Conservation (phyloP, 2,797 vertebrate genomes). For the Pseudomugil gertrudae region DNA sequence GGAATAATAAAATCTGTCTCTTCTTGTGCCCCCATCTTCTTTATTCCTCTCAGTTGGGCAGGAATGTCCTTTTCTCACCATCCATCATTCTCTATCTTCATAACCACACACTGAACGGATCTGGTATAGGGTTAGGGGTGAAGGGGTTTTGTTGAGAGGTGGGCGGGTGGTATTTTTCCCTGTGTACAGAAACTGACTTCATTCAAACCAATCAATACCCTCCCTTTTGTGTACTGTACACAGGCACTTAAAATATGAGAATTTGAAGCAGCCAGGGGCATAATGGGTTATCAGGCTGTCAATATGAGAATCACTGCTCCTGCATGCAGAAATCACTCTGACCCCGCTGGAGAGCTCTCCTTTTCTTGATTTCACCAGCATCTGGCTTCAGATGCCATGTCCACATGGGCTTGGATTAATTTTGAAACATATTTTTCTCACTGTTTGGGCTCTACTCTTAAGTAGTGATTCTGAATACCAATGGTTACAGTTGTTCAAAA, state of each 20-base stretch:
- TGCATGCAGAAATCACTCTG: conserved; percentile 62
- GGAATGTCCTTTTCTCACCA: conserved; percentile 44
- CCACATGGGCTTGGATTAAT: conserved; percentile 20
- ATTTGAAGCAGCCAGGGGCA: conserved; percentile 59
- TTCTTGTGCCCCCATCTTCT: conserved; percentile 32
- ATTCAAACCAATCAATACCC: conserved; percentile 62
- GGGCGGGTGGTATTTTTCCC: conserved; percentile 40
- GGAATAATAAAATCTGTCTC: conserved; percentile 47
- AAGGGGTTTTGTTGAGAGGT: conserved; percentile 36
- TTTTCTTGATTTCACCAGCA: conserved; percentile 46
- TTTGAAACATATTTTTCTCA: conserved; percentile 20
- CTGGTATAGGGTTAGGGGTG: conserved; percentile 10
- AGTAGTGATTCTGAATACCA: background rate
- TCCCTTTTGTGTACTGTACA: conserved; percentile 48
- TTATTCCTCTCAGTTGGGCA: conserved; percentile 46
- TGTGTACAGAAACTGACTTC: conserved; percentile 42
- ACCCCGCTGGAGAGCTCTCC: conserved; percentile 39
- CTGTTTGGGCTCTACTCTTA: conserved; percentile 1
- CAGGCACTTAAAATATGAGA: conserved; percentile 60
- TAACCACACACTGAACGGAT: conserved; percentile 28
- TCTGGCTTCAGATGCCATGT: conserved; percentile 26
- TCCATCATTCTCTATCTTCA: conserved; percentile 35
- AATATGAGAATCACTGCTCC: conserved; percentile 50
- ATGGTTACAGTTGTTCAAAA: background rate
- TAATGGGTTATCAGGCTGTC: conserved; percentile 64